Evolutionary conservation across 2,888 invertebrate genomes (phyloP), one percentile per base, ranked within the genome.

Genomic region (Hypena proboscidalis): DNA sequence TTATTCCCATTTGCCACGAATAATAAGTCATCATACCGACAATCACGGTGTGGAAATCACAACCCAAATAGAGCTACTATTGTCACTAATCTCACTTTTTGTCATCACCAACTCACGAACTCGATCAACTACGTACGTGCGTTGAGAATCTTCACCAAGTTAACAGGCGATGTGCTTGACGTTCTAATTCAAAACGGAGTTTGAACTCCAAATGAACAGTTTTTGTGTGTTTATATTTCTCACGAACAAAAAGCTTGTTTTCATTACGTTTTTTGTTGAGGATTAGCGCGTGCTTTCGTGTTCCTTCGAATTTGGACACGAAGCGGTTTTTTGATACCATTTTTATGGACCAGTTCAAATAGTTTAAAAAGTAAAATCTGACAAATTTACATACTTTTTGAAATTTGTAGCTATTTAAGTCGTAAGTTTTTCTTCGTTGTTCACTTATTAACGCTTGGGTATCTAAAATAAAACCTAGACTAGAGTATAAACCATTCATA

Each of bases 101-200:
- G 62, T 67, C 63, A 35, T 43, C 8, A 38, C 38, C 48, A 20
- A 67, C 69, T 77, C 81, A 82, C 81, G 81, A 80, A 68, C 58
- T 77, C 71, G 62, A 75, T 77, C 74, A 66, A 38, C 57, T 50
- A 66, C 61, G 80, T 81, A 83, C 83, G 83, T 83, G 83, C 83
- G 81, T 83, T 65, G 48, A 78, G 63, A 82, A 77, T 78, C 48
- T 62, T 55, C 58, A 44, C 54, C 52, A 26, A 49, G 47, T 48
- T 52, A 63, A 66, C 70, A 77, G 78, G 80, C 78, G 80, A 80
- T 77, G 71, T 70, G 80, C 66, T 70, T 70, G 73, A 79, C 73
- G 67, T 75, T 60, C 67, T 79, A 78, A 80, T 80, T 71, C 58
- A 67, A 60, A 65, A 60, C 63, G 70, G 65, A 65, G 58, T 58